Conservation (phyloP, 1,140 invertebrate genomes). For the Bombus confusus region DNA sequence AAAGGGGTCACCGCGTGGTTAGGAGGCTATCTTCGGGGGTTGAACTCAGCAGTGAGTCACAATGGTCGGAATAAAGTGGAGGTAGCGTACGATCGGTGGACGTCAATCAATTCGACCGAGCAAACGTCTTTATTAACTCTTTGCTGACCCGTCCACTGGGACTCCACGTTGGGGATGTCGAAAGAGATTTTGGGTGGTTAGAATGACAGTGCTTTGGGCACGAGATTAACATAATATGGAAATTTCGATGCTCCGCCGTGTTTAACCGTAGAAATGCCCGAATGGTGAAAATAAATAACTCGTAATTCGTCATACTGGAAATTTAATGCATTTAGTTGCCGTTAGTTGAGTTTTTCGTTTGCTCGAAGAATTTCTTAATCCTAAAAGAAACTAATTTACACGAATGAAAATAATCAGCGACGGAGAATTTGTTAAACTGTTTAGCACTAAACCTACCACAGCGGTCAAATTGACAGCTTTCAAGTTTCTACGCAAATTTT, state of each 20-base stretch:
- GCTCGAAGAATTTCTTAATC: not conserved
- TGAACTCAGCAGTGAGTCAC: slow-evolving; percentile 63
- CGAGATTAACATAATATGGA: not conserved
- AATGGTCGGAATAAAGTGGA: slow-evolving; percentile 44
- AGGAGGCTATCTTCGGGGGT: slow-evolving; percentile 24
- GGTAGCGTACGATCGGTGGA: slow-evolving; percentile 1
- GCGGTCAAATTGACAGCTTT: too few species aligned
- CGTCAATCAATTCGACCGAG: slow-evolving; percentile 35
- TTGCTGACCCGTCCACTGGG: not conserved
- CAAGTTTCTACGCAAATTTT: too few species aligned
- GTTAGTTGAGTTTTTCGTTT: not conserved
- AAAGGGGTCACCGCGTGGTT: slow-evolving; percentile 62
- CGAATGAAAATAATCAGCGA: too few species aligned
- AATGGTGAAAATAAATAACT: not conserved
- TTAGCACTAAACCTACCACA: too few species aligned
- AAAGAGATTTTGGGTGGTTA: not conserved
- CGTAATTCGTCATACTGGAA: not conserved
- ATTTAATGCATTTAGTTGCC: not conserved
- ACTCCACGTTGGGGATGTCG: not conserved
- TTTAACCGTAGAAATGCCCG: not conserved
- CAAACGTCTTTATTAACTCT: slow-evolving; percentile 43
- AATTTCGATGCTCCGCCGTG: not conserved
- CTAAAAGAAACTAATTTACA: not conserved
- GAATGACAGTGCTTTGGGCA: not conserved
- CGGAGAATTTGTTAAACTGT: too few species aligned